Base-by-base conservation (phyloP, 2,888 invertebrate genomes). In the Lamellibrachia satsuma region DNA sequence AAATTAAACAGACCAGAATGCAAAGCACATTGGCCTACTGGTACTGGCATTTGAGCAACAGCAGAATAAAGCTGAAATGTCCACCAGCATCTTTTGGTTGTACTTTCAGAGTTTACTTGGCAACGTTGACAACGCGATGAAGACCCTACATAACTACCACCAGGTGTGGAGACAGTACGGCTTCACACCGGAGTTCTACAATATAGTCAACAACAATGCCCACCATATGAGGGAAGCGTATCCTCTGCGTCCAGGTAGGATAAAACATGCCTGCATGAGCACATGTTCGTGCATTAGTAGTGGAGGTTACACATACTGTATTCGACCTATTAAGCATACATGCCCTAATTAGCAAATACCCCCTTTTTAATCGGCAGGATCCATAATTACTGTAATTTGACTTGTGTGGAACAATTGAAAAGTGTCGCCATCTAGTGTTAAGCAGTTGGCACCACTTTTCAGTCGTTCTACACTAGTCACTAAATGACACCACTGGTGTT, bases 141-240 rank as follows among this genome's bases (percentile, higher is more conserved):
- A 98, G 95, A 98, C 99, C 4, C 97, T 99, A 94, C 98, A 98
- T 95, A 99, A 99, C 97, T 99, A 99, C 96, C 98, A 99, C 96
- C 98, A 98, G 95, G 98, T 99, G 8, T 99, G 99, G 98, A 98
- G 98, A 93, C 99, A 99, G 96, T 99, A 98, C 97, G 99, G 99
- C 0, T 99, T 99, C 96, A 98, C 99, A 0, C 99, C 99, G 0
- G 99, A 99, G 96, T 99, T 99, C 96, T 99, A 99, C 97, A 99
- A 99, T 96, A 98, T 99, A 94, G 98, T 98, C 0, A 97, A 96
- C 93, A 95, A 95, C 92, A 96, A 97, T 92, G 98, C 98, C 0
- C 98, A 98, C 0, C 97, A 97, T 0, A 98, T 98, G 94, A 97
- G 99, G 27, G 98, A 98, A 96, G 98, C 98, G 92, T 99, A 99